phyloP scores from a whole-genome alignment of 2,888 invertebrate species.

The Melieria picta region DNA sequence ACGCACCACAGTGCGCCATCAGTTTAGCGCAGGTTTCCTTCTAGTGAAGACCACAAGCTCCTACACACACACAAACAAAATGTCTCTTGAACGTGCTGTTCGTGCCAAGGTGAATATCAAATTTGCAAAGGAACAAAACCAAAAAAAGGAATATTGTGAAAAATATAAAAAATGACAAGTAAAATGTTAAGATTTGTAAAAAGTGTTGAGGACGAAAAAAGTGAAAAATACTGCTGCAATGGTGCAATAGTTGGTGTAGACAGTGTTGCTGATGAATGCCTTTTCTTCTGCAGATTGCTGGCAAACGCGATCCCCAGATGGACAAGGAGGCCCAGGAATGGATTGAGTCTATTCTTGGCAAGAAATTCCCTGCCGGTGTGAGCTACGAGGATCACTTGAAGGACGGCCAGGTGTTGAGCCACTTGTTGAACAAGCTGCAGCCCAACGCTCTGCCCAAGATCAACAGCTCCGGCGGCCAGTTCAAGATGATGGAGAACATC shows the following conservation, averaged over 20 bases:
- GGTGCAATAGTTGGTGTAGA: not conserved
- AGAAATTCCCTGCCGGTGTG: conserved; percentile 85
- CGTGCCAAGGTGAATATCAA: conserved; percentile 80
- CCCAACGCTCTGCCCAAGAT: conserved; percentile 91
- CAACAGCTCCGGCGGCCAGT: conserved; percentile 94
- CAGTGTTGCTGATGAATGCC: not conserved
- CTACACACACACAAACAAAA: conserved; percentile 64
- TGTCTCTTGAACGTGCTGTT: conserved; percentile 94
- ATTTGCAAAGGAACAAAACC: conserved; percentile 20
- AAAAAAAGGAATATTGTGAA: conserved; percentile 21
- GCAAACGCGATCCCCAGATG: conserved; percentile 83
- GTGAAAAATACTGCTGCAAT: not conserved
- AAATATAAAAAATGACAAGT: conserved; percentile 28
- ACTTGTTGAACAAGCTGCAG: conserved; percentile 90
- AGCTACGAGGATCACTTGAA: conserved; percentile 88
- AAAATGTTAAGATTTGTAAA: conserved; percentile 8
- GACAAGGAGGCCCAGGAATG: conserved; percentile 91
- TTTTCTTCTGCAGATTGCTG: conserved; percentile 73
- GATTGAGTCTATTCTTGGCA: conserved; percentile 88
- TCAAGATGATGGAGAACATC: conserved; percentile 99
- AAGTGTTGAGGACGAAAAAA: conserved; percentile 13
- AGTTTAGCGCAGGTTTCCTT: conserved; percentile 38
- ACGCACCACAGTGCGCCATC: conserved; percentile 27
- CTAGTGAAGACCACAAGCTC: conserved; percentile 34
- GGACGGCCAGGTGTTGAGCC: conserved; percentile 93